Base-by-base conservation (phyloP, 2,113 vertebrate genomes). In the Pionites leucogaster region DNA sequence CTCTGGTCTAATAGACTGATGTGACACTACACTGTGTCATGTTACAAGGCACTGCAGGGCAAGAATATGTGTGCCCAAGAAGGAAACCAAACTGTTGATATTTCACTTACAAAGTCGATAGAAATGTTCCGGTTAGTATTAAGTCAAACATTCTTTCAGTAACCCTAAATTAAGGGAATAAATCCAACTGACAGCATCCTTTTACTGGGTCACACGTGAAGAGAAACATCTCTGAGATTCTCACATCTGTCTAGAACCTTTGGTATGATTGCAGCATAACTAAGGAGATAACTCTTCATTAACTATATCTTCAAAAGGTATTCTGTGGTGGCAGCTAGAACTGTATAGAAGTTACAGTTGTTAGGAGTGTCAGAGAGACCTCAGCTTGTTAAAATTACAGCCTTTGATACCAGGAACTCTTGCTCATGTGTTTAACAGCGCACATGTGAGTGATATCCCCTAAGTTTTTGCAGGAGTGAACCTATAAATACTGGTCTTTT, bases 161-260 rank as follows among this genome's bases (percentile, higher is more conserved):
- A 82, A 78, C 10, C 18, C 35, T 39, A 47, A 59, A 77, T 37
- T 79, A 59, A 50, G 39, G 52, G 42, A 47, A 17, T 69, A 63
- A 68, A 60, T 70, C 31, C 29, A 4, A 60, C 55, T 97, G 97
- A 93, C 95, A 94, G 70, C 97, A 97, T 97, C 96, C 92, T 96
- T 96, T 86, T 92, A 75, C 14, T 90, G 80, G 37, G 81, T 93
- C 77, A 82, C 67, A 76, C 0, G 7, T 78, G 79, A 92, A 87
- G 67, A 90, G 72, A 78, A 70, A 67, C 33, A 31, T 75, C 67
- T 92, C 86, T 65, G 39, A 84, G 53, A 78, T 78, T 88, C 59
- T 94, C 23, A 22, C 33, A 39, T 67, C 57, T 86, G 0, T 60
- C 20, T 79, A 79, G 72, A 49, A 37, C 68, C 57, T 70, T 81